Percentiles rank a stretch among this genome's conserved stretches.
Evolutionary conservation across 2,113 vertebrate species (phyloP).

Genomic region (Salvelinus sp.): DNA sequence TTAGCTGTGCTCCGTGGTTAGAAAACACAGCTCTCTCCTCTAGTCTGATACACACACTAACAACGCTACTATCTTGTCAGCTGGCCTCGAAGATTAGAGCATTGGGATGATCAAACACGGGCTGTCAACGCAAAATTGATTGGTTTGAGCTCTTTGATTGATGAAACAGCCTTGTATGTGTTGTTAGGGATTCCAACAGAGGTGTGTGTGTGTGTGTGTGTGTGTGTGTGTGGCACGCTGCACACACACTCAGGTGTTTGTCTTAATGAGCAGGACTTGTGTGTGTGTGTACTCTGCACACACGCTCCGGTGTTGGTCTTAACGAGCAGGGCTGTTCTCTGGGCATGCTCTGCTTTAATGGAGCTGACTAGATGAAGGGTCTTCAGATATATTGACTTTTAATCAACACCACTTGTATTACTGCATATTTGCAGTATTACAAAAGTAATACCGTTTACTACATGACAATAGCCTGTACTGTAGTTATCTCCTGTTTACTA

Average conservation of each 20-base stretch:
- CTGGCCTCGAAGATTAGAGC: constrained; percentile 31
- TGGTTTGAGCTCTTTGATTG: constrained; percentile 41
- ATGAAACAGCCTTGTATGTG: constrained; percentile 32
- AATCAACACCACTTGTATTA: neutral
- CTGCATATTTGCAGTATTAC: neutral
- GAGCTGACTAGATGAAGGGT: neutral
- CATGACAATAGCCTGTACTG: neutral
- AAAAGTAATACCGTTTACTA: neutral
- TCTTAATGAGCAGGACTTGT: constrained; percentile 28
- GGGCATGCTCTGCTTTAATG: constrained; percentile 17
- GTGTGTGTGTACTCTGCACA: neutral
- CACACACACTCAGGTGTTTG: constrained; percentile 22
- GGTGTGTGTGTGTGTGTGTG: neutral
- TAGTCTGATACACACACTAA: constrained; percentile 14
- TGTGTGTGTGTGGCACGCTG: too few relatives aligned
- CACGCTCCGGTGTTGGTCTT: constrained; percentile 28
- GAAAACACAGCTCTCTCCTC: neutral
- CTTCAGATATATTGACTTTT: neutral
- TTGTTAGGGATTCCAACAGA: constrained; percentile 36
- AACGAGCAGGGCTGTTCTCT: constrained; percentile 16
- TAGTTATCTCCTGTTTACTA: neutral
- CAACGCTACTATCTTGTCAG: neutral
- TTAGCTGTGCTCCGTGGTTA: neutral
- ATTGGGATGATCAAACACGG: constrained; percentile 31
- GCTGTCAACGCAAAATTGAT: constrained; percentile 48